phyloP scores from a whole-genome alignment of 2,113 vertebrate species.

The Neogobius melanostomus region DNA sequence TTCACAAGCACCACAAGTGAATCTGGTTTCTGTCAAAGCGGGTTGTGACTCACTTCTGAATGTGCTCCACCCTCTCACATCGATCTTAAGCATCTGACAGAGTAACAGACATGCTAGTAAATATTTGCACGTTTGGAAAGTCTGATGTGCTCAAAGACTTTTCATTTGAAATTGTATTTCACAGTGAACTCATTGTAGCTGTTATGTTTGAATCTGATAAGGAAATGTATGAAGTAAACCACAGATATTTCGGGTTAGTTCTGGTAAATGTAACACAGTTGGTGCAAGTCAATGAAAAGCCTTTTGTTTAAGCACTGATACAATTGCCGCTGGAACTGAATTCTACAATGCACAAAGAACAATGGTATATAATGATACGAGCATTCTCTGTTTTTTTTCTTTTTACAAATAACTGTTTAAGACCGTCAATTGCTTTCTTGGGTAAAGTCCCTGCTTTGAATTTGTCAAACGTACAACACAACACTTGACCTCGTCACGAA shows the following conservation, averaged over 20 bases:
- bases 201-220: neutral
- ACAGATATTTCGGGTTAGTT: too few relatives aligned
- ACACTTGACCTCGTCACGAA: neutral
- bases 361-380: too few relatives aligned
- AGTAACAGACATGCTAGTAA: conserved; percentile 32
- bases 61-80: conserved; percentile 23
- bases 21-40: conserved; percentile 64
- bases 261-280: too few relatives aligned
- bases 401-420: neutral
- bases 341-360: too few relatives aligned
- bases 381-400: too few relatives aligned
- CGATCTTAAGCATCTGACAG: conserved; percentile 27
- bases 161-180: conserved; percentile 6
- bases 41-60: conserved; percentile 54
- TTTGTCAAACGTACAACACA: neutral
- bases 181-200: conserved; percentile 14
- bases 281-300: too few relatives aligned
- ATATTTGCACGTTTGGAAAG: conserved; percentile 21
- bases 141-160: conserved; percentile 34
- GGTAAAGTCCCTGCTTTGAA: neutral
- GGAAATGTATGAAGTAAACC: neutral
- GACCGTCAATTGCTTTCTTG: neutral
- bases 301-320: too few relatives aligned
- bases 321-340: too few relatives aligned
- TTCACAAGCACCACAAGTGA: conserved; percentile 52